phyloP scores from a whole-genome alignment of 2,888 invertebrate genomes.

The Coenonympha glycerion region DNA sequence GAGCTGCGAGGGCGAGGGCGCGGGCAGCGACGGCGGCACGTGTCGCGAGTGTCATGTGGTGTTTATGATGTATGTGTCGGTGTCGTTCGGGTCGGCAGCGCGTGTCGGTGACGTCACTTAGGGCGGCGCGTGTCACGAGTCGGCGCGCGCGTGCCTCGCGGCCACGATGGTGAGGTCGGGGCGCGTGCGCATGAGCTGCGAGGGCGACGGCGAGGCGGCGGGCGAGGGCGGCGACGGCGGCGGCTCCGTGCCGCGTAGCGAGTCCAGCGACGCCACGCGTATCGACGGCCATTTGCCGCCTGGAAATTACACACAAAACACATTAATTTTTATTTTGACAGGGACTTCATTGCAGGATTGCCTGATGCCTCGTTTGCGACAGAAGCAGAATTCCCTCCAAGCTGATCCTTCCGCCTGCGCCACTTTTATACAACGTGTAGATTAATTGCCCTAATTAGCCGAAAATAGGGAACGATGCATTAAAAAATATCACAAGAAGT shows the following conservation, averaged over 20 bases:
- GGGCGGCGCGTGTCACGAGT: conserved; percentile 37
- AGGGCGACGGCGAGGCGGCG: conserved; percentile 56
- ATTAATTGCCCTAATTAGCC: too few species aligned
- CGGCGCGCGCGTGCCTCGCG: conserved; percentile 36
- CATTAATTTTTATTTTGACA: not conserved
- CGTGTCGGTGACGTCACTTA: conserved; percentile 60
- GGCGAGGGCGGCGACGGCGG: conserved; percentile 46
- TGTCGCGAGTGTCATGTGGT: too few species aligned
- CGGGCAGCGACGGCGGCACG: conserved; percentile 58
- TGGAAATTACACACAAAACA: conserved; percentile 21
- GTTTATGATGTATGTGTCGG: conserved; percentile 47
- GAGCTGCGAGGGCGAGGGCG: conserved; percentile 53
- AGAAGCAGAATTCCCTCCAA: too few species aligned
- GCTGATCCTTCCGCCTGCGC: too few species aligned
- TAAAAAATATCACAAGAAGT: too few species aligned
- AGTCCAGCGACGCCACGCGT: conserved; percentile 62
- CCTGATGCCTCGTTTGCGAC: too few species aligned
- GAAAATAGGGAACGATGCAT: too few species aligned
- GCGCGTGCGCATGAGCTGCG: conserved; percentile 58
- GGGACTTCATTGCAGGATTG: too few species aligned
- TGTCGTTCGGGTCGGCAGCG: conserved; percentile 43
- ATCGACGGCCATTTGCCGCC: conserved; percentile 62
- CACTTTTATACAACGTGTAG: too few species aligned
- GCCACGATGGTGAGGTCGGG: conserved; percentile 69
- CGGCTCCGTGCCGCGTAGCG: conserved; percentile 39